Evolutionary conservation across 2,797 vertebrate genomes (phyloP), one percentile per base, ranked within the genome.

Genomic region (Momotus momota): DNA sequence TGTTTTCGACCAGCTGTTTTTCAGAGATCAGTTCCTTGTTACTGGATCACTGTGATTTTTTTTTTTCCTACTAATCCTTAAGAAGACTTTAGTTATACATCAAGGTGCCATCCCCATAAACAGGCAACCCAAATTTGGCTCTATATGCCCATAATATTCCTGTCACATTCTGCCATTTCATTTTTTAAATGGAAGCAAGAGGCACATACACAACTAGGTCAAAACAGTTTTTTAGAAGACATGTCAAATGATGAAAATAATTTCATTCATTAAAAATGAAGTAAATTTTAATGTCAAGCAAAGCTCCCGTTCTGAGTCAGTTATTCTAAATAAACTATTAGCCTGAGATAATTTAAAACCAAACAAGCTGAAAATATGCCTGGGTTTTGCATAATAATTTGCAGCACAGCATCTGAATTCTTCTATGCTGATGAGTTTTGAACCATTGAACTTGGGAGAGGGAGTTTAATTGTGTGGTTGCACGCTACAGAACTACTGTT

Each of bases 211-310:
- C 48, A 48, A 70, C 20, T 81, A 79, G 26, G 31, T 58, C 51
- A 89, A 19, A n/a, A 65, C 7, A 77, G 45, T 79, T 55, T 12
- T 83, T 73, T 46, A 55, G 26, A 80, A 80, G 22, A 58, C 4
- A 6, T 10, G 12, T 91, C 78, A 87, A 57, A 10, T 73, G 60
- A 46, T 31, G 51, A 57, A 70, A 91, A 86, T 27, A 90, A 86
- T 88, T 90, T 86, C 3, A 80, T 85, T 86, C 18, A 80, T 89
- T 88, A 92, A 70, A 91, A 93, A 58, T 4, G 2, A 90, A 74
- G 31, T 41, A 18, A 61, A 93, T 92, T 91, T 85, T 57, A 71
- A 77, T 67, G 45, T 60, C 61, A 84, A 72, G 60, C 12, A 43
- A 79, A 88, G 26, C 8, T 84, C 14, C n/a, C 3, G 8, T 70